Base-by-base conservation (phyloP, 2,797 vertebrate genomes). In the Sebastes matsubarae region DNA sequence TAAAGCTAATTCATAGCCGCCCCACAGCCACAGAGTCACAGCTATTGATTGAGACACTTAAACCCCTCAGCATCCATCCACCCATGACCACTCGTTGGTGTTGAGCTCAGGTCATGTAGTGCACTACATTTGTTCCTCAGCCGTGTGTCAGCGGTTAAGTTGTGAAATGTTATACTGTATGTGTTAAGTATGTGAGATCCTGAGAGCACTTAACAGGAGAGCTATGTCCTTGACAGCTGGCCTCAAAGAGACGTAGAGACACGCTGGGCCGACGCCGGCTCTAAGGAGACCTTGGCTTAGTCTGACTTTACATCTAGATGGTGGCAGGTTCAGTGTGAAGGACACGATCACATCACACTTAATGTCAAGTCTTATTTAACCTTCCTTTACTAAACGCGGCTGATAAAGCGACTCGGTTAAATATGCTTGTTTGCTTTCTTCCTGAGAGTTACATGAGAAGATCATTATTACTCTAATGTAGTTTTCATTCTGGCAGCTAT, bases 11-110 rank as follows among this genome's bases (percentile, higher is more conserved):
- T 79, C 34, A 24, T 3, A 18, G 22, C 24, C 5, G 3, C 29
- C 7, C 20, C 25, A 1, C 42, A 4, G 34, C 18, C 14, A 9
- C 68, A 54, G 50, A 72, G 13, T 82, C 66, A 75, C 73, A 65
- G 66, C 16, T 77, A 85, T 77, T 69, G 84, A 91, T 80, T 57
- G 74, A 74, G 36, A n/a, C 74, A 64, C 77, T 82, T 73, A 72
- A 11, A 57, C 52, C 29, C 29, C 50, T 63, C 58, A 59, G 32
- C 64, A 29, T 75, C 59, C 60, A 68, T 69, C 57, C 46, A 61
- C 4, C 50, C 54, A 29, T 46, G 66, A 54, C 68, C 59, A 24
- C 50, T 65, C 29, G 22, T 38, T 20, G 8, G 34, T 57, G 78
- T 11, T 25, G 57, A 55, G 58, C 75, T 71, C 30, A 79, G 70